Evolutionary conservation across 2,113 vertebrate genomes (phyloP).

Genomic region (Aleadryas rufinucha): DNA sequence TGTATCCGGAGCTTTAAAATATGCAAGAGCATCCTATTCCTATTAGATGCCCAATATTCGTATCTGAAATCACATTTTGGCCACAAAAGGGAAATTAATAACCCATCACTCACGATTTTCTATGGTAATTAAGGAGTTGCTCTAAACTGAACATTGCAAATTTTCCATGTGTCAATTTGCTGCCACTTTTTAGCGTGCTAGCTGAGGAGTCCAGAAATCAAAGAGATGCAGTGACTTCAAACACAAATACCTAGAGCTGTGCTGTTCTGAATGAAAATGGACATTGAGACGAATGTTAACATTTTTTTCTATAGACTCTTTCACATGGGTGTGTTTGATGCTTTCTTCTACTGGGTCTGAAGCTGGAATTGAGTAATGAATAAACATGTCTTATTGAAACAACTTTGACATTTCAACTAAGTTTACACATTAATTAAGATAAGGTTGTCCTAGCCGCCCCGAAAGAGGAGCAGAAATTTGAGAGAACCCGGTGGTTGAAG

Average conservation of each 20-base stretch:
- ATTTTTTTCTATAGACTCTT: not conserved
- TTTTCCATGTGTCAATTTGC: not conserved
- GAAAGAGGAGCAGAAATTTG: conserved; percentile 51
- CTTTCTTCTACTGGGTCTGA: conserved; percentile 6
- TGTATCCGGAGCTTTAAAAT: not conserved
- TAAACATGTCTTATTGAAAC: conserved; percentile 66
- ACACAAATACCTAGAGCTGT: not conserved
- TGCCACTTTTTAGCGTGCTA: not conserved
- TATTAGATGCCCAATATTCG: conserved; percentile 3
- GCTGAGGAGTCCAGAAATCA: conserved; percentile 30
- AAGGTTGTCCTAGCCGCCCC: conserved; percentile 26
- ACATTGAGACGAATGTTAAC: not conserved
- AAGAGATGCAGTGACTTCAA: not conserved
- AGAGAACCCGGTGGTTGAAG: conserved; percentile 58
- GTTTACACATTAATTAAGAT: conserved; percentile 71
- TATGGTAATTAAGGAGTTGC: not conserved
- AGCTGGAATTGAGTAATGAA: conserved; percentile 53
- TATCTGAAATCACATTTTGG: not conserved
- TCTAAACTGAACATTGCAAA: not conserved
- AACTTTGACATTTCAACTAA: conserved; percentile 67
- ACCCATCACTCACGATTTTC: conserved; percentile 1
- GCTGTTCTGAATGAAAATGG: conserved; percentile 7
- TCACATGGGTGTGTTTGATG: not conserved
- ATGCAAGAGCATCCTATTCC: not conserved
- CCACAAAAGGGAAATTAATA: conserved; percentile 30